Base-by-base conservation (phyloP, 2,888 invertebrate species). In the Lithophane socia region DNA sequence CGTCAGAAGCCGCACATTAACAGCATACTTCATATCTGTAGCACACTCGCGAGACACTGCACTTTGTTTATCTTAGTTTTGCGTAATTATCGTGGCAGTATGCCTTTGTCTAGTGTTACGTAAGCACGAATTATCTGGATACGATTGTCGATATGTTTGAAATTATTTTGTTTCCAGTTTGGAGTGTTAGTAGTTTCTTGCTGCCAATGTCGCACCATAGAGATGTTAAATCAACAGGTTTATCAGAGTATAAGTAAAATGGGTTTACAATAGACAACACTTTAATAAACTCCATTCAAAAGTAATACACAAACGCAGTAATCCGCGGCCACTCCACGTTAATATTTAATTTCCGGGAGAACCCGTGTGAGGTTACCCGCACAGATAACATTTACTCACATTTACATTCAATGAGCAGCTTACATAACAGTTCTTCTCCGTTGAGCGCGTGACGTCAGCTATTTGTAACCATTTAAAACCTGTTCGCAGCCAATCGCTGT, bases 391-490 rank as follows among this genome's bases (percentile, higher is more conserved):
- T 78, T 71, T 47, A 58, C 49, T 64, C 49, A 66, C 79, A 61
- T 77, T 80, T 77, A 77, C 71, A 73, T 80, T 77, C 77, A 71
- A 77, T 77, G 73, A 84, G 54, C 61, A 63, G 76, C 64, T 29
- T 29, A 73, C 61, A 79, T 42, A 72, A 73, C 73, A 63, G 65
- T 63, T 56, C 60, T 63, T 66, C 73, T 21, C 56, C 70, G 68
- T 12, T 12, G n/a, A 56, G 7, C 58, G 37, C 67, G 37, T 68
- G 54, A 69, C 68, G 63, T 52, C 47, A 61, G 56, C 10, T 67
- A 64, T 73, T 67, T 75, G 73, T 67, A 67, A 73, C 18, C 64
- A 67, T 75, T 75, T 60, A 16, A 63, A 61, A 60, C 54, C 64
- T 69, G 67, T 63, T 68, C 72, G 24, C 69, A 75, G 58, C 42